Conservation (phyloP, 2,113 vertebrate genomes). For the Pterophyllum scalare region DNA sequence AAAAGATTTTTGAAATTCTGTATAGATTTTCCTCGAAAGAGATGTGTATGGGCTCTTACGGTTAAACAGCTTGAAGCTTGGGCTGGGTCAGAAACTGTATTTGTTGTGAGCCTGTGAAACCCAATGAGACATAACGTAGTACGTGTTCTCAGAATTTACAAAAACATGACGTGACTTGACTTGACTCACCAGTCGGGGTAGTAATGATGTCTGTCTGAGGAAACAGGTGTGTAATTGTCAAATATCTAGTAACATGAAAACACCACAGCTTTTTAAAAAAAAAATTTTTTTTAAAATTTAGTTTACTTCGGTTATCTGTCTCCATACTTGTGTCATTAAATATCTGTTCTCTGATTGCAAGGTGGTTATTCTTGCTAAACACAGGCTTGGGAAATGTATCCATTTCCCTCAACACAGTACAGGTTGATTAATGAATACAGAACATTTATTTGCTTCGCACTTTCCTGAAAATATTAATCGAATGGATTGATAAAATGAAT, state of each 20-base stretch:
- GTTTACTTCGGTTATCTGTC: not conserved
- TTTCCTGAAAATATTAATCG: slow-evolving; percentile 27
- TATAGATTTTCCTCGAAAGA: no score
- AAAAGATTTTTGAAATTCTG: no score
- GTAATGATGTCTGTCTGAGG: slow-evolving; percentile 34
- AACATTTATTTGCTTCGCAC: not conserved
- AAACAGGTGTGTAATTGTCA: slow-evolving; percentile 46
- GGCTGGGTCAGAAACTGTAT: not conserved
- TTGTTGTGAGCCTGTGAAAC: slow-evolving; percentile 1
- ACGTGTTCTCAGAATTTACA: slow-evolving; percentile 9
- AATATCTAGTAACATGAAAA: not conserved
- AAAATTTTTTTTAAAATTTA: not conserved
- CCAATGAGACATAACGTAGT: slow-evolving; percentile 8
- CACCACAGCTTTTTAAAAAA: not conserved
- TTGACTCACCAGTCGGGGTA: slow-evolving; percentile 46
- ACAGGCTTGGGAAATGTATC: not conserved
- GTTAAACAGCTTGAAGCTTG: not conserved
- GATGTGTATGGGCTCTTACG: no score
- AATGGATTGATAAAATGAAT: slow-evolving; percentile 4
- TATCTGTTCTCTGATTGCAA: slow-evolving; percentile 20
- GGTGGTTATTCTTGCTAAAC: not conserved
- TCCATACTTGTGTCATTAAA: not conserved
- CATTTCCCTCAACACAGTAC: slow-evolving; percentile 36
- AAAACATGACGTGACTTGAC: slow-evolving; percentile 50
- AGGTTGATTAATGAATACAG: slow-evolving; percentile 34